Base-by-base conservation (phyloP, 2,888 invertebrate species). In the Cordilura impudica region DNA sequence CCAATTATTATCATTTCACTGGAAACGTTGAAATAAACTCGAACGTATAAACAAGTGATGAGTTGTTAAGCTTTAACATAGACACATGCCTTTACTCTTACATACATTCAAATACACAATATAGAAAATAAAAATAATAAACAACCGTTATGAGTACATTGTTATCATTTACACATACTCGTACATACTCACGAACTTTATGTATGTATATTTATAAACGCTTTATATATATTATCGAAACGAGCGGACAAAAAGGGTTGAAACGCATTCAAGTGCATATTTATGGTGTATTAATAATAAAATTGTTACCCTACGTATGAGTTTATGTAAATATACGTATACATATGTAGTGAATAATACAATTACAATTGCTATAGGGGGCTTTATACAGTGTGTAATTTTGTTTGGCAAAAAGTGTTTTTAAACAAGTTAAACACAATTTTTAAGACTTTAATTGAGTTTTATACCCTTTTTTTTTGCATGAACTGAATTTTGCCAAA, bases 1-100 rank as follows among this genome's bases (percentile, higher is more conserved):
- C 87, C 87, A 87, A 87, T 87, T 87, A 87, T 87, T 85, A 85
- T 86, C 87, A 86, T 86, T 86, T 87, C 85, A 86, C 82, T 86
- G 86, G 83, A 84, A 86, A 74, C 67, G 47, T 63, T 75, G 47
- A 47, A 61, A 61, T 49, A 75, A 61, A 75, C 61, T 54, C 47
- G 47, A 29, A 63, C 43, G 29, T 16, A 67, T 35, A 53, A 35
- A 45, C 14, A 61, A 19, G 39, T 54, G 61, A 72, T 84, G 78
- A 78, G 47, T 51, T 56, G 61, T 78, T 66, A 67, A 58, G 78
- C 73, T 16, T 58, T 39, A 56, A 26, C 45, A 45, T 16, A 16
- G 39, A 81, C 76, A 60, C n/a, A 43, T 14, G 21, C 23, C 35
- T n/a, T 12, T 35, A 5, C 10, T 31, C 8, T 43, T 16, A 21